Evolutionary conservation across 2,113 vertebrate species (phyloP).

Genomic region (Salvelinus sp.): DNA sequence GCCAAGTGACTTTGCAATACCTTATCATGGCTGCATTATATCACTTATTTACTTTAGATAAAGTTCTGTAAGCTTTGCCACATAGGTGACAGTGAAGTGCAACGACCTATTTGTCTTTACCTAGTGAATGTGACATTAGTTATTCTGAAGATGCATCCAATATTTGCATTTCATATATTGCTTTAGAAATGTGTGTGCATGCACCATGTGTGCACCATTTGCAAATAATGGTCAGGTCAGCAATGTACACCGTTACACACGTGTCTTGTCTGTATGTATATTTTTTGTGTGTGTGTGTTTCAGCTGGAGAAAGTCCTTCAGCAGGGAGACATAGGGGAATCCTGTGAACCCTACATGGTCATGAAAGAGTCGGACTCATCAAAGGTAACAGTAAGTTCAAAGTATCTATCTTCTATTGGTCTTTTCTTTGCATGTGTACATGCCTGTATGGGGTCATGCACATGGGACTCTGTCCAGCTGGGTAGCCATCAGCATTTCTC

Average conservation of each 20-base stretch:
- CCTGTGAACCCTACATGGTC: slow-evolving; percentile 92
- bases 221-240: too few relatives aligned
- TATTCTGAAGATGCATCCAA: not conserved
- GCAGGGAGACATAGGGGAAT: slow-evolving; percentile 90
- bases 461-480: slow-evolving; percentile 16
- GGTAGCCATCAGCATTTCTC: slow-evolving; percentile 42
- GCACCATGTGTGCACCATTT: not conserved
- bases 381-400: slow-evolving; percentile 73
- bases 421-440: not conserved
- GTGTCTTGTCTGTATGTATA: not conserved
- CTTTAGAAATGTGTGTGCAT: not conserved
- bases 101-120: not conserved
- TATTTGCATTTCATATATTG: not conserved
- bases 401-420: not conserved
- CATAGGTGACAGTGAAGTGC: not conserved
- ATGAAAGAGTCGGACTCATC: slow-evolving; percentile 86
- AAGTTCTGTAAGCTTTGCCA: not conserved
- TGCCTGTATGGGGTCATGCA: not conserved
- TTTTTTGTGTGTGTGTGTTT: slow-evolving; percentile 37
- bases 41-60: not conserved
- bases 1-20: not conserved
- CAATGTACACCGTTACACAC: too few relatives aligned
- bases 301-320: slow-evolving; percentile 93
- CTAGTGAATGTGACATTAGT: not conserved
- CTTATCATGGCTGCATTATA: not conserved